A percentile compares a stretch with the other conserved stretches of the same genome.
Evolutionary conservation across 2,113 vertebrate species (phyloP).

Genomic region (Lutjanus erythropterus): DNA sequence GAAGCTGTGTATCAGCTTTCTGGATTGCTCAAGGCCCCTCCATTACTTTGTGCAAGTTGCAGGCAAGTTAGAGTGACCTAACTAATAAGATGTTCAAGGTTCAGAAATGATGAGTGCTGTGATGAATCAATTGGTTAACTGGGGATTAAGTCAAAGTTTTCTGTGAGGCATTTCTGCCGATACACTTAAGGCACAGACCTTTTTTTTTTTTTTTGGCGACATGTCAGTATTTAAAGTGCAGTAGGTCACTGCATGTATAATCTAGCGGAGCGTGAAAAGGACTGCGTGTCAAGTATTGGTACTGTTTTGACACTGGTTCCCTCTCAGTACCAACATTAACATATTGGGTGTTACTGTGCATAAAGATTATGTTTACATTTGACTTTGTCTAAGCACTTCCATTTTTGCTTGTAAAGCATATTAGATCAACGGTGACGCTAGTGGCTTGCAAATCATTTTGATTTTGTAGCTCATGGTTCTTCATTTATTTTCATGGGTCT

Average conservation of each 20-base stretch:
- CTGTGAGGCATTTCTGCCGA: background rate
- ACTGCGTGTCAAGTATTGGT: background rate
- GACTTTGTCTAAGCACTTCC: no score
- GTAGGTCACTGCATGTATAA: background rate
- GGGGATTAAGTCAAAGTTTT: background rate
- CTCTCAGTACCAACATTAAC: background rate
- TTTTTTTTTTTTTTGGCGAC: background rate
- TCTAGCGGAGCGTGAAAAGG: constrained; percentile 12
- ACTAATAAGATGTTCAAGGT: background rate
- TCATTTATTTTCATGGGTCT: background rate
- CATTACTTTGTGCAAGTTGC: constrained; percentile 82
- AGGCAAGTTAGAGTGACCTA: background rate
- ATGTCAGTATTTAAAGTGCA: background rate
- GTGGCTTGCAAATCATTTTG: background rate
- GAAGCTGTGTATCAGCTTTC: constrained; percentile 92
- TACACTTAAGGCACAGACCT: background rate
- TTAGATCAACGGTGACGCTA: background rate
- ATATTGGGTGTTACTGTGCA: background rate
- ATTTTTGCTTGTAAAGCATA: background rate
- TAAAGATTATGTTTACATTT: background rate
- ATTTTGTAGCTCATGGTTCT: background rate
- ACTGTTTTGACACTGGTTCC: background rate
- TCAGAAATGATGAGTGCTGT: no score
- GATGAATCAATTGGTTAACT: no score
- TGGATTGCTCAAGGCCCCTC: constrained; percentile 90